phyloP scores from a whole-genome alignment of 2,113 vertebrate genomes.

The Grallaria varia region DNA sequence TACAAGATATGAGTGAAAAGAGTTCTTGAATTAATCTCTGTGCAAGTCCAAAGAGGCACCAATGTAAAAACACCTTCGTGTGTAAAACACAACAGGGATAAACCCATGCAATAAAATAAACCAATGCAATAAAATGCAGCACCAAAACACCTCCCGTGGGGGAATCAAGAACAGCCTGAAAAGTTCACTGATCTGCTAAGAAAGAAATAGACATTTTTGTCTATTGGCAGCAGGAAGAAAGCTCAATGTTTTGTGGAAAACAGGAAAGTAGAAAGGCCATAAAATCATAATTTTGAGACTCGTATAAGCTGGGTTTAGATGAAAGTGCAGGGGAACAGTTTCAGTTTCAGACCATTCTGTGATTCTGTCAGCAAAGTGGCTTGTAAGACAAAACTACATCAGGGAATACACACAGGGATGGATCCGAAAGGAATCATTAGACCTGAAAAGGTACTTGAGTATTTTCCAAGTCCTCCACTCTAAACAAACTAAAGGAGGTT shows the following conservation, averaged over 20 bases:
- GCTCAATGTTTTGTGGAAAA: neutral
- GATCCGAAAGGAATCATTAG: neutral
- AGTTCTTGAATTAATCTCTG: neutral
- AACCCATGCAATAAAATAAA: no score
- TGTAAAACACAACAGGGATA: no score
- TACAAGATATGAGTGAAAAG: neutral
- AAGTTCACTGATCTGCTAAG: neutral
- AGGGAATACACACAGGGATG: neutral
- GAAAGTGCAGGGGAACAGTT: neutral
- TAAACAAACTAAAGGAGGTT: neutral
- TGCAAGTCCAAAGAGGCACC: neutral
- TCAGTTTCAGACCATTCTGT: neutral
- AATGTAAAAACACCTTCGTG: no score
- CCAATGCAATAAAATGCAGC: neutral
- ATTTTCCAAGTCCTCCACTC: neutral
- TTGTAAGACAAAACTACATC: slow-evolving; percentile 6
- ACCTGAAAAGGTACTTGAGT: neutral
- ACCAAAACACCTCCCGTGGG: neutral
- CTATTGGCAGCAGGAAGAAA: neutral
- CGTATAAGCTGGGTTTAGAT: neutral
- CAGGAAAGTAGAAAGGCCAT: neutral
- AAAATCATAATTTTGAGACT: neutral
- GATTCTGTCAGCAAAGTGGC: neutral
- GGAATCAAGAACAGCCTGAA: neutral
- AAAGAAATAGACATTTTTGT: neutral